Evolutionary conservation across 2,113 vertebrate genomes (phyloP), one percentile per base, ranked within the genome.

Genomic region (Rhegmatorhina hoffmannsi): DNA sequence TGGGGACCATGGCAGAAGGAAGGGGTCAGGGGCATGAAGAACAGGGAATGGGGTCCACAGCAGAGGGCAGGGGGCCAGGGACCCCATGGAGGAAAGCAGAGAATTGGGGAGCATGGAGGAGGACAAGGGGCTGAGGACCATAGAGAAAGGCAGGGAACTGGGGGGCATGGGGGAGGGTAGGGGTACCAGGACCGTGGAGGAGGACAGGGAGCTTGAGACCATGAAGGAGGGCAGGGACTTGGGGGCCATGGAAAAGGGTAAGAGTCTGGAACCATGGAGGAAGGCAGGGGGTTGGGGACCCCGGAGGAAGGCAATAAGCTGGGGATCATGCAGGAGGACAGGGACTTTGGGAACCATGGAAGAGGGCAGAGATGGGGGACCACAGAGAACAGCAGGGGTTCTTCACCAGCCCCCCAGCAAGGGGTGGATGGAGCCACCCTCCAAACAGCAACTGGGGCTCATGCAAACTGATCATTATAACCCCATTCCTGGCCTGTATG

Each of bases 371-470:
- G 21, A 4, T 20, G 3, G 6, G 40, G n/a, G 8, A n/a, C 31
- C 40, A 40, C 0, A 2, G 11, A 0, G 0, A 15, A n/a, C 2
- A 34, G 16, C 19, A 24, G 31, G n/a, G 62, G 14, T 24, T 75
- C 38, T 43, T 43, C 29, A 33, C 10, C 56, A 88, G 67, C 74
- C 59, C 43, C 55, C 10, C 64, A 50, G 38, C 0, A 0, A 84
- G 63, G 84, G 49, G 31, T 0, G 0, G 68, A 34, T 23, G 63
- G 53, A 89, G 9, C 12, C 16, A 62, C 52, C 28, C 10, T 25
- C 53, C 72, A 73, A 38, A n/a, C 0, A 0, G 77, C 12, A 13
- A 50, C 50, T 31, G n/a, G n/a, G n/a, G 50, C 55, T 89, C 59
- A 52, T 3, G 23, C 49, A 73, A 69, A 44, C 40, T 19, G n/a